Evolutionary conservation across 2,888 invertebrate genomes (phyloP), one percentile per base, ranked within the genome.

Genomic region (Drosophila siamana): DNA sequence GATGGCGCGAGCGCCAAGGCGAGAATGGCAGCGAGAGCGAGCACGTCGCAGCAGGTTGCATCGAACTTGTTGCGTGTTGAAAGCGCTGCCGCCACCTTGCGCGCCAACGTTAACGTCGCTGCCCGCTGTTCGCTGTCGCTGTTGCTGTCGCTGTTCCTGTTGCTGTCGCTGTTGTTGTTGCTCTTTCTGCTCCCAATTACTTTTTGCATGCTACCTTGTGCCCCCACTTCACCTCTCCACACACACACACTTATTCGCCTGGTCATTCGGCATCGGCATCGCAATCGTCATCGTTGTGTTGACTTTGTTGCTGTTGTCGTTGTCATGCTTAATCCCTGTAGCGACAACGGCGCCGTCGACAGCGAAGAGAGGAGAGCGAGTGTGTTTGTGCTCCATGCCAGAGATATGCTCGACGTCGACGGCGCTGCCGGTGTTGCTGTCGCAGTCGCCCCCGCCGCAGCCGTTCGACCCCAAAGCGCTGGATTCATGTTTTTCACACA

Each of bases 401-500:
- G 75, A 61, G 75, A 74, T 88, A 83, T 79, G 86, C 72, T 78
- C 63, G 61, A 54, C 59, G 50, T 50, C 60, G 69, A 30, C 52
- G 43, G 54, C 43, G 55, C 26, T 62, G 66, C 41, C 36, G 30
- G n/a, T n/a, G n/a, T n/a, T n/a, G n/a, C n/a, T n/a, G 43, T 56
- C 43, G 55, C 26, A 60, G 66, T 44, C 36, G 30, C 43, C 40
- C 48, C 43, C 63, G 47, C 51, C 59, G 30, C 57, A 43, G 30
- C 71, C 77, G 71, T 69, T 76, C 80, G 78, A 89, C 89, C 86
- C 65, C 74, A 86, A 89, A 85, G 74, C 89, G 80, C 85, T 86
- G 85, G 89, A 86, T 85, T 88, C 88, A 89, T 86, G 89, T 86
- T 86, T 75, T 89, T 86, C 87, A 88, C 89, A 89, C 89, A 85